Percentiles rank a stretch among this genome's conserved stretches.
Evolutionary conservation across 2,888 invertebrate genomes (phyloP).

Genomic region (Ctenicera cuprea): DNA sequence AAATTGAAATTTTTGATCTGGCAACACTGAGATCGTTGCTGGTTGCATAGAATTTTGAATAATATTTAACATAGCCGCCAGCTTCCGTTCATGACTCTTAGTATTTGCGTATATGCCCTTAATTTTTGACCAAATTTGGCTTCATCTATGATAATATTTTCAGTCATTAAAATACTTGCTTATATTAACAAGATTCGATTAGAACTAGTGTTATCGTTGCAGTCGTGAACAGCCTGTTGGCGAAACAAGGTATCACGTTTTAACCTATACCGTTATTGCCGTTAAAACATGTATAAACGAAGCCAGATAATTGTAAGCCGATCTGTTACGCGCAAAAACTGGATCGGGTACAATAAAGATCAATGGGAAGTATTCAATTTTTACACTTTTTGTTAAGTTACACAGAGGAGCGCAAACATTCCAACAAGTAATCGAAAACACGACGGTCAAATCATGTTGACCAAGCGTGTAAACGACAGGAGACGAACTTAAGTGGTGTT

Average conservation of each 20-base stretch:
- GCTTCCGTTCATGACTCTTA: too few species aligned
- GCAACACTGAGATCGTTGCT: too few species aligned
- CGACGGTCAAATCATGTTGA: constrained; percentile 24
- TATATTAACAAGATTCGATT: constrained; percentile 37
- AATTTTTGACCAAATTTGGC: too few species aligned
- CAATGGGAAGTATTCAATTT: constrained; percentile 21
- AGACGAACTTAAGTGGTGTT: constrained; percentile 48
- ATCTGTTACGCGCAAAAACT: constrained; percentile 36
- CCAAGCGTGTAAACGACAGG: constrained; percentile 44
- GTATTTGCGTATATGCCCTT: too few species aligned
- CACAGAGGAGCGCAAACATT: constrained; percentile 10
- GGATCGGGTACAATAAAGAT: constrained; percentile 25
- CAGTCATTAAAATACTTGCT: constrained; percentile 40
- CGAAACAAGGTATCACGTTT: constrained; percentile 46
- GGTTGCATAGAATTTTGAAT: too few species aligned
- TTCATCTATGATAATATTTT: too few species aligned
- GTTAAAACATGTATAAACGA: constrained; percentile 39
- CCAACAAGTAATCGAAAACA: constrained; percentile 4
- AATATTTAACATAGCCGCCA: too few species aligned
- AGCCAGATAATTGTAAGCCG: constrained; percentile 40
- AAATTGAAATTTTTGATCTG: too few species aligned
- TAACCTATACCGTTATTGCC: constrained; percentile 40
- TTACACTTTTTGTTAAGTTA: constrained; percentile 7
- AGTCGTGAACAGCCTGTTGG: constrained; percentile 44
- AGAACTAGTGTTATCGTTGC: constrained; percentile 35